Percentiles rank a stretch among this genome's conserved stretches.
Conservation (phyloP, 2,888 invertebrate genomes). For the Pogonocherus hispidulus region DNA sequence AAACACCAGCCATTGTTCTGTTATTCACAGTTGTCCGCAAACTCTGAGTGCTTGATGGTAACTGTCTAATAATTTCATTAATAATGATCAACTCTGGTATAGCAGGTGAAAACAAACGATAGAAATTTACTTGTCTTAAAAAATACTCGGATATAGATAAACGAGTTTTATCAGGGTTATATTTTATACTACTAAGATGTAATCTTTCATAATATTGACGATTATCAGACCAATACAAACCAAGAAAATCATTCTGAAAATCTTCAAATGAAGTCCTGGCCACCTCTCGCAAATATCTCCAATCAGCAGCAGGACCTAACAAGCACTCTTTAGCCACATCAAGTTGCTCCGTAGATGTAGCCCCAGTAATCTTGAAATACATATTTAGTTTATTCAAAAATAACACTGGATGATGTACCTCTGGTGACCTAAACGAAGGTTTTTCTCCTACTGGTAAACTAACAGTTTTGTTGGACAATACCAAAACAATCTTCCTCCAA, state of each 20-base stretch:
- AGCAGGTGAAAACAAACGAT: no score
- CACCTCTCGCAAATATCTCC: not conserved
- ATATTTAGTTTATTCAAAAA: not conserved
- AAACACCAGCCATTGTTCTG: not conserved
- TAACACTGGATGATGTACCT: not conserved
- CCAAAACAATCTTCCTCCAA: not conserved
- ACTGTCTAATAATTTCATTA: no score
- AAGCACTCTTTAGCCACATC: not conserved
- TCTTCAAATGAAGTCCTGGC: not conserved
- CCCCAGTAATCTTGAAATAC: not conserved
- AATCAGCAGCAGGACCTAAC: not conserved
- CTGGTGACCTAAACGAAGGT: not conserved
- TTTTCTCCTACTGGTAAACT: not conserved
- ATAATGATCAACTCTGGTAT: no score
- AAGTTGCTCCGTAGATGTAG: not conserved
- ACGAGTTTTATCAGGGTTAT: not conserved
- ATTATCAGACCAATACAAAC: not conserved
- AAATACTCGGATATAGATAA: no score
- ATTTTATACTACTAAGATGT: not conserved
- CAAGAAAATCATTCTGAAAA: constrained; percentile 1
- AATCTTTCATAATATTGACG: not conserved
- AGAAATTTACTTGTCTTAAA: no score
- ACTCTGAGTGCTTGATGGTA: not conserved
- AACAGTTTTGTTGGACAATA: not conserved
- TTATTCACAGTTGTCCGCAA: not conserved